These are phyloP conservation scores for Noctilio leporinus DNA, from an alignment of 2,113 vertebrate genomes.

Conservation along the genomic window DNA sequence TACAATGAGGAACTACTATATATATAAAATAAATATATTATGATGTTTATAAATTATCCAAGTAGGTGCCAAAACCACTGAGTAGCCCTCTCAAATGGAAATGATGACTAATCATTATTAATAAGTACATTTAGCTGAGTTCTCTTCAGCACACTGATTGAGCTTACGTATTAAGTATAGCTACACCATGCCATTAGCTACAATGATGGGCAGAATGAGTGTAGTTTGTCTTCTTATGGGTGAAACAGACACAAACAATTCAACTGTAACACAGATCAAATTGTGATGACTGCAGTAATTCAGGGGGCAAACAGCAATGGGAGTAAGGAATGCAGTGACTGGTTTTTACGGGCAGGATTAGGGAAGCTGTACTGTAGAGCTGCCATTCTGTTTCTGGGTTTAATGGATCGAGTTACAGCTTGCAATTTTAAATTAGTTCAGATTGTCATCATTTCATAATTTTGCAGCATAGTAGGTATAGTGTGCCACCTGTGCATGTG, in stretches of 20 bases:
- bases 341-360: not conserved
- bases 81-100: not conserved
- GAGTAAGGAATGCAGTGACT: not conserved
- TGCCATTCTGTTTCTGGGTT: not conserved
- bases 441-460: not conserved
- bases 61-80: not conserved
- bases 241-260: not conserved
- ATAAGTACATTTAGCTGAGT: not conserved
- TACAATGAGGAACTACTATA: not conserved
- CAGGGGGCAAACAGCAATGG: not conserved
- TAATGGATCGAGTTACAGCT: not conserved
- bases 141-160: not conserved
- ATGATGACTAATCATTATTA: not conserved
- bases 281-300: not conserved
- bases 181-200: not conserved
- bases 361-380: not conserved
- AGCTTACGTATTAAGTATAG: not conserved
- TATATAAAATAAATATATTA: not conserved
- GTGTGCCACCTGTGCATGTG: not conserved
- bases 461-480: not conserved
- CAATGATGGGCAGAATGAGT: not conserved
- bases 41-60: not conserved
- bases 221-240: not conserved
- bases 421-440: not conserved
- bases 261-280: not conserved